Evolutionary conservation across 1,140 invertebrate species (phyloP), one percentile per base, ranked within the genome.

Genomic region (Hormaphis cornu): DNA sequence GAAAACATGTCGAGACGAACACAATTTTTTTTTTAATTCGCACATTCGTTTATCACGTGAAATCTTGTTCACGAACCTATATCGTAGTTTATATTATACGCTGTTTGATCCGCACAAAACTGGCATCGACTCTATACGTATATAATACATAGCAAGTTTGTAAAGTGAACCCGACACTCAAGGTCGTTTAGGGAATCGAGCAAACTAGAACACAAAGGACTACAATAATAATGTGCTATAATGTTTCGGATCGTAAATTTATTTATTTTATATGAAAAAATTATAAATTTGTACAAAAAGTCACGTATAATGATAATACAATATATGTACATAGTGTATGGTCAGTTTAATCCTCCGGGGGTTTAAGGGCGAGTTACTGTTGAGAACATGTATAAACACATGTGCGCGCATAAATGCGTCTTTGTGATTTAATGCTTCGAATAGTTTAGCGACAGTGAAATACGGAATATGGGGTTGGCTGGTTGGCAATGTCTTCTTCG

Each of bases 201-300:
- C 2, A 53, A 53, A 30, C 50, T 53, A 53, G 16, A 53, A 53
- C 50, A n/a, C n/a, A 53, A 53, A 53, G 26, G 50, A 54, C 28
- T 33, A 54, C 35, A 33, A 54, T 54, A n/a, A 42, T 48, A 59
- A 46, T 53, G 37, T 42, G 30, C 26, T 14, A 50, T 48, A 48
- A 20, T 48, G 22, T 20, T 54, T 33, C 16, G 28, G 18, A 20
- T 20, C 4, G 18, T 54, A 33, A 53, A 18, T 33, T 30, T 30
- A 54, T 54, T 20, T n/a, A n/a, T n/a, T n/a, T n/a, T n/a, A n/a
- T n/a, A n/a, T n/a, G n/a, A n/a, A n/a, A n/a, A n/a, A n/a, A n/a
- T n/a, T n/a, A n/a, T n/a, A 1, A 20, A 35, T 35, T 54, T 18
- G 3, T 54, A 35, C 10, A 54, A 54, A 54, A 54, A 33, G 0